Percentiles rank a stretch among this genome's conserved stretches.
phyloP scores from a whole-genome alignment of 2,797 vertebrate genomes.

The Craterocephalus amniculus region DNA sequence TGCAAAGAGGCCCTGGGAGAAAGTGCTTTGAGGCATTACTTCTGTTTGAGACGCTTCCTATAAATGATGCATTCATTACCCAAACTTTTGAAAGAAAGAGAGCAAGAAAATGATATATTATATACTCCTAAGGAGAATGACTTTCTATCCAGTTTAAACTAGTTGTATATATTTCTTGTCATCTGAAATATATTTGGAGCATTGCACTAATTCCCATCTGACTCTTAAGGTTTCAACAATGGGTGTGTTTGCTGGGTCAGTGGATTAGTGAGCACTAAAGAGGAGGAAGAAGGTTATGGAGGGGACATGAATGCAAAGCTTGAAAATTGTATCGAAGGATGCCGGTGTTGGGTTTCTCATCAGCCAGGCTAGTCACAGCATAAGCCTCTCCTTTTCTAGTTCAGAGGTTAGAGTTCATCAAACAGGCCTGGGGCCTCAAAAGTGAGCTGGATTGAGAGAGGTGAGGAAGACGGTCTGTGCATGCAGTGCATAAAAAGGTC shows the following conservation, averaged over 20 bases:
- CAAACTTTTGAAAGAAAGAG: neutral
- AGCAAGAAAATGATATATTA: neutral
- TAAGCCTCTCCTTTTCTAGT: conserved; percentile 71
- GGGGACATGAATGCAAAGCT: conserved; percentile 41
- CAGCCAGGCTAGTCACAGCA: conserved; percentile 24
- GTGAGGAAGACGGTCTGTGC: conserved; percentile 23
- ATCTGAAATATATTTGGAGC: neutral
- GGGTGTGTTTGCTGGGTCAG: conserved; percentile 24
- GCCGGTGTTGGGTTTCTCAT: conserved; percentile 69
- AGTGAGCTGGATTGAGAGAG: conserved; percentile 53
- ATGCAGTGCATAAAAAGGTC: conserved; percentile 68
- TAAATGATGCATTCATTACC: conserved; percentile 3
- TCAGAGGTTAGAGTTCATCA: conserved; percentile 63
- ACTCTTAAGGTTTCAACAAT: conserved; percentile 11
- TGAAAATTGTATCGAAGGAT: conserved; percentile 54
- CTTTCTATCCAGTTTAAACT: neutral
- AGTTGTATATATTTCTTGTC: conserved; percentile 2
- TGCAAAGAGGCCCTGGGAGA: neutral
- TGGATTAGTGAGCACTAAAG: conserved; percentile 45
- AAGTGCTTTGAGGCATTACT: conserved; percentile 25
- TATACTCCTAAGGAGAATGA: neutral
- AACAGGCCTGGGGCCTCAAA: conserved; percentile 57
- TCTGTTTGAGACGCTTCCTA: neutral
- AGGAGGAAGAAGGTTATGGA: conserved; percentile 17
- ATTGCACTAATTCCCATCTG: conserved; percentile 10